These are phyloP conservation scores for Cyprinus carpio DNA, from an alignment of 2,113 vertebrate genomes.

Conservation along the genomic window DNA sequence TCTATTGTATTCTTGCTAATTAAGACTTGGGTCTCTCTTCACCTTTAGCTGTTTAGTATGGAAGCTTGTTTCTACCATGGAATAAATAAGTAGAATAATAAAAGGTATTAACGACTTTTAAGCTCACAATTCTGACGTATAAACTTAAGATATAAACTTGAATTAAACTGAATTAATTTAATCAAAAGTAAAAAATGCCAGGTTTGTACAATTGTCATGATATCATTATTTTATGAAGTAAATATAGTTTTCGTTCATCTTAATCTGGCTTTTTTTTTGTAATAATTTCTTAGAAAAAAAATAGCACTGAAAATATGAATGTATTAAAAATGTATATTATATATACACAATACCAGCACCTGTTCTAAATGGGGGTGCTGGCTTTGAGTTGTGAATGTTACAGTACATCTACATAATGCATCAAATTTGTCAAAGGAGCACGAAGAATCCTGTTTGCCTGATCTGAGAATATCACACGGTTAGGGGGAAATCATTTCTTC, in stretches of 20 bases:
- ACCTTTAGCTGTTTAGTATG: background rate
- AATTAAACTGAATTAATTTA: too few relatives aligned
- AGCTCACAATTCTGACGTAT: background rate
- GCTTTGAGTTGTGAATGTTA: background rate
- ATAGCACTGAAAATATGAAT: too few relatives aligned
- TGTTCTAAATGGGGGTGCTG: background rate
- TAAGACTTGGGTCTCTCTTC: background rate
- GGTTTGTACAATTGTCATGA: background rate
- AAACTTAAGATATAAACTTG: too few relatives aligned
- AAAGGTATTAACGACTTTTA: background rate
- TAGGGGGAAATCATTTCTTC: background rate
- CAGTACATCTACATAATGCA: background rate
- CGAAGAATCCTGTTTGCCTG: background rate
- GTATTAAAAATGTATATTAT: too few relatives aligned
- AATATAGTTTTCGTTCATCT: background rate
- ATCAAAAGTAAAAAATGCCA: background rate
- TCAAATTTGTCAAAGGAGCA: background rate
- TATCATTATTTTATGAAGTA: background rate
- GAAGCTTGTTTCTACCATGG: background rate
- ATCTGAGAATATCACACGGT: background rate
- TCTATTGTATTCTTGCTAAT: background rate
- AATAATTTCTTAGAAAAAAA: too few relatives aligned
- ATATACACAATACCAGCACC: too few relatives aligned
- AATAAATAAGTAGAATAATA: background rate
- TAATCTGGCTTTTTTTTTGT: too few relatives aligned